A percentile compares a stretch with the other conserved stretches of the same genome.
Evolutionary conservation across 2,113 vertebrate genomes (phyloP).

Genomic region (Aix galericulata): DNA sequence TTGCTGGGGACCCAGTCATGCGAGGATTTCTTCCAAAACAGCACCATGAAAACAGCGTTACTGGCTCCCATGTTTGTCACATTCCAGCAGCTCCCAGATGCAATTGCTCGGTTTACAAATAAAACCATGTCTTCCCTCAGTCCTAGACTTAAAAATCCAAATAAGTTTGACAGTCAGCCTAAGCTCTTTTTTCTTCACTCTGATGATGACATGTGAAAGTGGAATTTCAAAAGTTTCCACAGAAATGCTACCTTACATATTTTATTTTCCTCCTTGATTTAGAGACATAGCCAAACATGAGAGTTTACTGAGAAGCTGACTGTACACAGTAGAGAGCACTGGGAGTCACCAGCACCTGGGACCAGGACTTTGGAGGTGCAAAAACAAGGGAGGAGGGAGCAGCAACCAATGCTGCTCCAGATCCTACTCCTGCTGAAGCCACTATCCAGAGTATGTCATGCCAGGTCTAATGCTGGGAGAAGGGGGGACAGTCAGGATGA

Average conservation of each 20-base stretch:
- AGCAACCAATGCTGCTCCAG: fast-evolving
- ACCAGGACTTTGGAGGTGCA: not conserved
- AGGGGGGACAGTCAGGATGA: not conserved
- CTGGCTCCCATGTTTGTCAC: not conserved
- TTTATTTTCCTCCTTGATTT: not conserved
- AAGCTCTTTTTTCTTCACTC: not conserved
- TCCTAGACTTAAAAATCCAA: not conserved
- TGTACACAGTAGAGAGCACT: not conserved
- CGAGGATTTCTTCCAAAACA: not conserved
- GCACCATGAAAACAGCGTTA: not conserved
- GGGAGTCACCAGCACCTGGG: not conserved
- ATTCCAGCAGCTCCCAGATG: not conserved
- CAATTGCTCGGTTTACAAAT: fast-evolving
- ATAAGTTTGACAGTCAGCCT: not conserved
- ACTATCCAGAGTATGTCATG: not conserved
- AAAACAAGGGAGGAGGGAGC: not conserved
- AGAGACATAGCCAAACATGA: not conserved
- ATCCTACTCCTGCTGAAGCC: not conserved
- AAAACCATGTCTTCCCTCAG: not conserved
- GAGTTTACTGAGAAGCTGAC: not conserved
- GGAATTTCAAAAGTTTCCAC: not conserved
- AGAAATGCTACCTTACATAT: not conserved
- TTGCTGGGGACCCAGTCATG: not conserved
- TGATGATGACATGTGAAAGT: not conserved
- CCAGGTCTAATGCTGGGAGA: not conserved